phyloP scores from a whole-genome alignment of 2,797 vertebrate species.

The Rhadinocentrus ornatus region DNA sequence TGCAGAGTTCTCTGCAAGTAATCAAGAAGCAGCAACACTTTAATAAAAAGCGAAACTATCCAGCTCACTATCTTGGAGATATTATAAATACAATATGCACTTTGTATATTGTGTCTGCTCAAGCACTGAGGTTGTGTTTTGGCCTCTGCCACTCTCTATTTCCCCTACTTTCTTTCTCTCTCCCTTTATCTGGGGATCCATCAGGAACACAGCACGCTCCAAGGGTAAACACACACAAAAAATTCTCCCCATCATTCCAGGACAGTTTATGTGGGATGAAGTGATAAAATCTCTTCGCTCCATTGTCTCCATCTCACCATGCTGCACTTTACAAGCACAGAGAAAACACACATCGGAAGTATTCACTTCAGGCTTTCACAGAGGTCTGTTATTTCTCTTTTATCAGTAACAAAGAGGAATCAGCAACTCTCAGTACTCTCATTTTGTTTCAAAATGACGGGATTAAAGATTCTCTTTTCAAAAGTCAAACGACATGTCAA shows the following conservation, averaged over 20 bases:
- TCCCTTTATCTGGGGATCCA: slow-evolving; percentile 61
- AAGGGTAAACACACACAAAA: slow-evolving; percentile 80
- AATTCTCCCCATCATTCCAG: slow-evolving; percentile 51
- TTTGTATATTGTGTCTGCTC: slow-evolving; percentile 25
- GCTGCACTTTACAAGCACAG: slow-evolving; percentile 75
- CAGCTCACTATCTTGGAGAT: neutral
- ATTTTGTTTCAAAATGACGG: slow-evolving; percentile 15
- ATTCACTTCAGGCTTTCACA: slow-evolving; percentile 65
- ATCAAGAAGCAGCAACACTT: neutral
- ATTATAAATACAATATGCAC: neutral
- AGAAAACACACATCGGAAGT: slow-evolving; percentile 74
- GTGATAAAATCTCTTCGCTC: slow-evolving; percentile 76
- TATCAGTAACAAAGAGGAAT: slow-evolving; percentile 42
- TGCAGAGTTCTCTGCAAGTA: neutral
- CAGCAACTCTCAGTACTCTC: slow-evolving; percentile 1
- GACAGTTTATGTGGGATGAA: slow-evolving; percentile 77
- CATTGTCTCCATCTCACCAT: slow-evolving; percentile 74
- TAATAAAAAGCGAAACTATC: neutral
- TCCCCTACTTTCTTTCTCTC: neutral
- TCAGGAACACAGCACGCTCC: slow-evolving; percentile 73
- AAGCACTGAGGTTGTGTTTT: slow-evolving; percentile 15
- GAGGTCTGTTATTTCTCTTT: slow-evolving; percentile 52
- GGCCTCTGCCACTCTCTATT: slow-evolving; percentile 14
- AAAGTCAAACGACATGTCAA: slow-evolving; percentile 7
- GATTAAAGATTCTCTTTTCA: slow-evolving; percentile 12